Conservation (phyloP, 1,140 invertebrate genomes). For the Fopius arisanus region DNA sequence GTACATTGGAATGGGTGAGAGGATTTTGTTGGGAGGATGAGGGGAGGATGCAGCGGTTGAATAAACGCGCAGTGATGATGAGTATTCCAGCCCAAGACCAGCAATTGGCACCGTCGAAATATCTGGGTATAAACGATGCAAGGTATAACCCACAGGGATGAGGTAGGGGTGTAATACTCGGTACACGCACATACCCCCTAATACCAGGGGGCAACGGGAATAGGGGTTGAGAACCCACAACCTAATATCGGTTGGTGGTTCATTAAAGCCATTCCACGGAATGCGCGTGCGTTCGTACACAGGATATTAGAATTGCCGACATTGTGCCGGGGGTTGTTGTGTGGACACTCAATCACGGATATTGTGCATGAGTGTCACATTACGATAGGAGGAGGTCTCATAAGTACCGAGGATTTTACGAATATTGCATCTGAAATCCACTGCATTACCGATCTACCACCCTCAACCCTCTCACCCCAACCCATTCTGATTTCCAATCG, state of each 20-base stretch:
- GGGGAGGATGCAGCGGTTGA: background rate
- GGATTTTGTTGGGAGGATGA: background rate
- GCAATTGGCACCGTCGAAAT: background rate
- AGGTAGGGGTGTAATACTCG: background rate
- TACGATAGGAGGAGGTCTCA: background rate
- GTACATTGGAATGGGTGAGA: background rate
- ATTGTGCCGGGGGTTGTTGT: slow-evolving; percentile 33
- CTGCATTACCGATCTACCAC: background rate
- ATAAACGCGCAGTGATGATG: background rate
- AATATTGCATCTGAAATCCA: background rate
- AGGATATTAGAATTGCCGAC: slow-evolving; percentile 55
- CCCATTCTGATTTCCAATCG: too few species aligned
- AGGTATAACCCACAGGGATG: background rate
- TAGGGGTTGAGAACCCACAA: slow-evolving; percentile 21
- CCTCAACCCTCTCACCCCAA: too few species aligned
- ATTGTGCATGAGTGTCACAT: slow-evolving; percentile 36
- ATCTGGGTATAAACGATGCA: background rate
- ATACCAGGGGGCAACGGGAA: slow-evolving; percentile 14
- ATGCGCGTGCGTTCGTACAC: background rate
- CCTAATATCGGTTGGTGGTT: slow-evolving; percentile 50
- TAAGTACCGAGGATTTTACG: background rate
- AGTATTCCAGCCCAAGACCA: background rate
- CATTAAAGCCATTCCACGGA: slow-evolving; percentile 48
- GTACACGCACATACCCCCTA: slow-evolving; percentile 13
- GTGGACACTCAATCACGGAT: slow-evolving; percentile 14